Evolutionary conservation across 2,113 vertebrate species (phyloP).

Genomic region (Varanus komodoensis): DNA sequence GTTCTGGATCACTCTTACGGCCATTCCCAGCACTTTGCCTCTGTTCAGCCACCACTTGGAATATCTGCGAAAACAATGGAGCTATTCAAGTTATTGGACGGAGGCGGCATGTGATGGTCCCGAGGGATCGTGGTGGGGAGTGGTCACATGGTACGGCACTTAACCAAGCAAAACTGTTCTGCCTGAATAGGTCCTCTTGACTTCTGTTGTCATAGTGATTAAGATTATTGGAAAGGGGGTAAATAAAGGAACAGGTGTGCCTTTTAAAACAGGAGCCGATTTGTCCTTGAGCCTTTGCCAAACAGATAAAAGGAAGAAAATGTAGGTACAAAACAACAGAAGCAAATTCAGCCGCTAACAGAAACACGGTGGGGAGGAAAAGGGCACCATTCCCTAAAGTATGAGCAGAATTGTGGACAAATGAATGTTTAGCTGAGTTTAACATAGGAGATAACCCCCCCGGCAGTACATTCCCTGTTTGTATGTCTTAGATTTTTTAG

Average conservation of each 20-base stretch:
- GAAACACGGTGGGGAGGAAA: neutral
- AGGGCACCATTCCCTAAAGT: constrained; percentile 17
- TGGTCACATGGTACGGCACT: neutral
- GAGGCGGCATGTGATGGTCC: neutral
- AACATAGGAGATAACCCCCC: neutral
- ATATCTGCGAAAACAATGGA: neutral
- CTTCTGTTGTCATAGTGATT: constrained; percentile 12
- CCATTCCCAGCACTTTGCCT: neutral
- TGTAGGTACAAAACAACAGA: neutral
- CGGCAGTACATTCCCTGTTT: neutral
- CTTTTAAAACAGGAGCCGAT: neutral
- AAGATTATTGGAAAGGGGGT: neutral
- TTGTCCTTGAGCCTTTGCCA: constrained; percentile 25
- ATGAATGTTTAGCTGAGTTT: constrained; percentile 42
- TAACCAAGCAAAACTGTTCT: neutral
- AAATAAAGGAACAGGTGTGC: constrained; percentile 11
- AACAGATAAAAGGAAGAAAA: neutral
- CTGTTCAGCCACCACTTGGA: neutral
- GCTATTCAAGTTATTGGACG: neutral
- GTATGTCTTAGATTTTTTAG: neutral
- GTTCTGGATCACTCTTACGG: neutral
- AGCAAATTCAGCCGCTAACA: neutral
- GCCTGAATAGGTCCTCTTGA: constrained; percentile 4
- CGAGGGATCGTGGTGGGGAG: neutral
- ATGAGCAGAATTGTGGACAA: constrained; percentile 25